Conservation (phyloP, 2,113 vertebrate species). For the Serilophus lunatus region DNA sequence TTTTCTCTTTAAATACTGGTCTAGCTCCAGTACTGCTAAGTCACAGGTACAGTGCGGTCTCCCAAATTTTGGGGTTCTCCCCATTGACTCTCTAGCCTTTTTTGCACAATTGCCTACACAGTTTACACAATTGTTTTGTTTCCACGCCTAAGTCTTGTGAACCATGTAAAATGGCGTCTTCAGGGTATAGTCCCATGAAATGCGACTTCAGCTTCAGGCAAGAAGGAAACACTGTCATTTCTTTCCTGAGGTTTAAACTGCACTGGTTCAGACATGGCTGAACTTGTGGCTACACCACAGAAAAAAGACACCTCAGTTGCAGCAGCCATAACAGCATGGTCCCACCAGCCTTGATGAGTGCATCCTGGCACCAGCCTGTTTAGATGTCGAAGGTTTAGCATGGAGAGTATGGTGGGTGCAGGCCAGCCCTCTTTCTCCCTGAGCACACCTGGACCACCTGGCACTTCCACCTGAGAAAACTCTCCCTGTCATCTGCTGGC, state of each 20-base stretch:
- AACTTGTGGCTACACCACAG: background rate
- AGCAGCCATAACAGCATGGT: background rate
- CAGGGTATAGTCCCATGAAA: background rate
- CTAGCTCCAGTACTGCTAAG: background rate
- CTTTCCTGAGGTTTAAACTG: background rate
- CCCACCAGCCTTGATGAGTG: background rate
- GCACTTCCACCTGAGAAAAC: background rate
- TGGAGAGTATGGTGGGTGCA: background rate
- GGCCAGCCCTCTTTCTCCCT: background rate
- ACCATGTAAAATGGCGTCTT: background rate
- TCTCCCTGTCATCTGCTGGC: background rate
- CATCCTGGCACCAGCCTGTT: background rate
- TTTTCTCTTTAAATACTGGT: background rate
- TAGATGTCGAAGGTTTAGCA: background rate
- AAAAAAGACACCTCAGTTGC: accelerated
- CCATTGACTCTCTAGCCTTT: background rate
- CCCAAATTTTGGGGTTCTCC: background rate
- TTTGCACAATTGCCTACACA: background rate
- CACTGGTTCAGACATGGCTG: background rate
- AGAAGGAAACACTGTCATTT: background rate
- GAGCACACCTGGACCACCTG: background rate
- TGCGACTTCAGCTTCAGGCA: background rate
- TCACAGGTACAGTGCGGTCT: background rate
- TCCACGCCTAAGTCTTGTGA: background rate
- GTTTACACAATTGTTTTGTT: no score